Evolutionary conservation across 2,797 vertebrate species (phyloP).

Genomic region (Chromobotia macracanthus): DNA sequence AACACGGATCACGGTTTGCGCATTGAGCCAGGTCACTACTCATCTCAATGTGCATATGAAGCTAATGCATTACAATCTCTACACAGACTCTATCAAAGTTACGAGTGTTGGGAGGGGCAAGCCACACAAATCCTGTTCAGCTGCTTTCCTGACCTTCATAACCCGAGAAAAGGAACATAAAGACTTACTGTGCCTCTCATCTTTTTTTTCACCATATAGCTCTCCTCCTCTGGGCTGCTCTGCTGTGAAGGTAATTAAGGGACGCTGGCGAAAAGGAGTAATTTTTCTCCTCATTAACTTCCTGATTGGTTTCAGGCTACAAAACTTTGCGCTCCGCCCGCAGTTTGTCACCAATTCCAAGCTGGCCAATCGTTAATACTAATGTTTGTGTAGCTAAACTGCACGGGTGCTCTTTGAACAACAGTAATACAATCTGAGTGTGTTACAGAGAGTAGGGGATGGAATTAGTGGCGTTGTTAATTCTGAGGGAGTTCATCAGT

Average conservation of each 20-base stretch:
- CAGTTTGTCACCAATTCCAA: constrained; percentile 98
- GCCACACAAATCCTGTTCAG: constrained; percentile 78
- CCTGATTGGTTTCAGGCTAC: constrained; percentile 97
- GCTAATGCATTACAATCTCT: constrained; percentile 51
- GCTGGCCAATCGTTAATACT: constrained; percentile 95
- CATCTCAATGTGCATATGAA: constrained; percentile 36
- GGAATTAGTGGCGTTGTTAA: constrained; percentile 88
- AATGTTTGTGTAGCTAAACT: constrained; percentile 99
- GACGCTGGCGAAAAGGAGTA: constrained; percentile 80
- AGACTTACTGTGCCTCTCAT: constrained; percentile 72
- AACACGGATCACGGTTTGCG: constrained; percentile 40
- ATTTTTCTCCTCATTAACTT: constrained; percentile 99
- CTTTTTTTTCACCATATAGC: constrained; percentile 73
- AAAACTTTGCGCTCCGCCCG: constrained; percentile 84
- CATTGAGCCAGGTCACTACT: constrained; percentile 42
- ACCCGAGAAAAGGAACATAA: constrained; percentile 71
- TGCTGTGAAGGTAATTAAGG: constrained; percentile 84
- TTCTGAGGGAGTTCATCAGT: constrained; percentile 90
- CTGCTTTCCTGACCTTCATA: constrained; percentile 82
- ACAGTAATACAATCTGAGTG: constrained; percentile 82
- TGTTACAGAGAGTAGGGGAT: constrained; percentile 56
- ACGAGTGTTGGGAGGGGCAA: constrained; percentile 69
- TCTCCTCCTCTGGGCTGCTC: constrained; percentile 75
- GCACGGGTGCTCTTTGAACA: constrained; percentile 84
- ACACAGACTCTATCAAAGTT: constrained; percentile 71